Evolutionary conservation across 2,113 vertebrate species (phyloP).

Genomic region (Misgurnus mizolepis): DNA sequence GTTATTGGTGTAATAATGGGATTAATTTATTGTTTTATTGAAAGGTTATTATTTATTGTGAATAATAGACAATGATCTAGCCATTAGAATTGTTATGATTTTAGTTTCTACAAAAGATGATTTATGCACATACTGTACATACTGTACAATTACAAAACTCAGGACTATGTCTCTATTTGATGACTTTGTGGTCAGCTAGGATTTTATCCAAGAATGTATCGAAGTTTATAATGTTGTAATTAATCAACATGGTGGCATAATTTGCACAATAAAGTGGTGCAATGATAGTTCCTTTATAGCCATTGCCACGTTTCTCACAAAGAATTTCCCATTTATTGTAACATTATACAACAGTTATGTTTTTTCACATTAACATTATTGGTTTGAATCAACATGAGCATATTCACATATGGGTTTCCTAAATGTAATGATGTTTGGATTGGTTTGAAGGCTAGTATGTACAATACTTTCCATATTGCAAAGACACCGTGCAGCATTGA

Average conservation of each 20-base stretch:
- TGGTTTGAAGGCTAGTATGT: background rate
- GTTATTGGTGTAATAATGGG: background rate
- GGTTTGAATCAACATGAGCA: no score
- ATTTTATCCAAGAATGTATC: background rate
- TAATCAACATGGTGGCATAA: background rate
- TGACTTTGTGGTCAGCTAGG: background rate
- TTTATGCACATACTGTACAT: background rate
- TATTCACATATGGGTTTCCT: no score
- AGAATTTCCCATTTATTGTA: no score
- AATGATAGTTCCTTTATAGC: background rate
- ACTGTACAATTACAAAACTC: background rate
- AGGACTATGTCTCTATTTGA: background rate
- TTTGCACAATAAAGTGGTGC: background rate
- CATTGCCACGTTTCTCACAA: no score
- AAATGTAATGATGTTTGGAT: no score
- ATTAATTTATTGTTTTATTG: slow-evolving; percentile 32
- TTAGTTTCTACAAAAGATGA: background rate
- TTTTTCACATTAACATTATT: no score
- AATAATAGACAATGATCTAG: background rate
- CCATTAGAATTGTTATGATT: background rate
- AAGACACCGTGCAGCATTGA: background rate
- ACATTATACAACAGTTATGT: no score
- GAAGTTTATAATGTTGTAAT: background rate
- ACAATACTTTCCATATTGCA: background rate
- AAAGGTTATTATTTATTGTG: slow-evolving; percentile 34